Percentiles rank a stretch among this genome's conserved stretches.
These are phyloP conservation scores for Diorhabda elongata DNA, from an alignment of 1,140 invertebrate species.

Conservation along the genomic window DNA sequence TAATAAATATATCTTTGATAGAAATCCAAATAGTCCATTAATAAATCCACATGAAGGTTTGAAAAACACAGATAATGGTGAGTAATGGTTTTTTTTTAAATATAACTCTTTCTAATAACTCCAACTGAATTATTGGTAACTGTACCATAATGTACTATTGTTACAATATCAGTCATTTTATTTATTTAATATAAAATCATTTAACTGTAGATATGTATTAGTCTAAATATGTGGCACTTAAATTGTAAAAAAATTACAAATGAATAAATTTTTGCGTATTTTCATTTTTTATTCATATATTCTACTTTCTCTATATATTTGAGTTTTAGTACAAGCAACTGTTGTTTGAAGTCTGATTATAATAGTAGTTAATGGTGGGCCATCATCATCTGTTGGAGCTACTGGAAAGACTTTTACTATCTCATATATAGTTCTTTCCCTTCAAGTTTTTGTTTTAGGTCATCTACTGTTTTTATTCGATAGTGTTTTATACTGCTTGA, in stretches of 20 bases:
- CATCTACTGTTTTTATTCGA: no score
- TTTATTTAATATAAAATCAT: no score
- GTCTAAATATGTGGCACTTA: neutral
- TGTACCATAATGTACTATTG: neutral
- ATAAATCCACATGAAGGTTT: slow-evolving; percentile 65
- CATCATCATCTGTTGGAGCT: no score
- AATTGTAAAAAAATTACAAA: neutral
- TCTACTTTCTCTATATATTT: neutral
- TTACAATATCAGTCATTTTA: neutral
- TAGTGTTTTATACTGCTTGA: no score
- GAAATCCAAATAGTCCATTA: slow-evolving; percentile 52
- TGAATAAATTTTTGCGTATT: neutral
- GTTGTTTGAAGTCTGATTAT: neutral
- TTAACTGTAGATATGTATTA: no score
- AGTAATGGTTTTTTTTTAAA: neutral
- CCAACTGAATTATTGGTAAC: neutral
- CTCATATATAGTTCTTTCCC: no score
- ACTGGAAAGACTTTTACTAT: no score
- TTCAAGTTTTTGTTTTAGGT: no score
- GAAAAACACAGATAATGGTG: slow-evolving; percentile 38
- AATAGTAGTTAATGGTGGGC: no score
- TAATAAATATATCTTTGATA: slow-evolving; percentile 61
- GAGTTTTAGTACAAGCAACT: slow-evolving; percentile 1
- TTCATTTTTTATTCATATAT: neutral
- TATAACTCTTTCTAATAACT: slow-evolving; percentile 1